phyloP scores from a whole-genome alignment of 2,888 invertebrate species.

The Marronus borbonicus region DNA sequence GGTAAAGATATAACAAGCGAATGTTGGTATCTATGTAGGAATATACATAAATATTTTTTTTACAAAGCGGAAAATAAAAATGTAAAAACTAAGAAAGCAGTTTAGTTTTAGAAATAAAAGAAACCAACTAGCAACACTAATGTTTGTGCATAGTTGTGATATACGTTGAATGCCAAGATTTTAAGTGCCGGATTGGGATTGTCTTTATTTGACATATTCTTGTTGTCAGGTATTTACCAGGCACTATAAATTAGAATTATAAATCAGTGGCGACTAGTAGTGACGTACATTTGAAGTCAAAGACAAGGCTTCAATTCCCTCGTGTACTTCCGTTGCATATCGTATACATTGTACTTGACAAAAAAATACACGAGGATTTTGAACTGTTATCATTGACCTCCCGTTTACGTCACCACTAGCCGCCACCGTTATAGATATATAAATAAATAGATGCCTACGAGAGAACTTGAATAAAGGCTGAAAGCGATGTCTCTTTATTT shows the following conservation, averaged over 20 bases:
- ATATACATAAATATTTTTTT: constrained; percentile 24
- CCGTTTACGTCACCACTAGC: no score
- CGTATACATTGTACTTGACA: no score
- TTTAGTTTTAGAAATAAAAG: constrained; percentile 44
- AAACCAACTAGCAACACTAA: constrained; percentile 43
- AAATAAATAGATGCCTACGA: no score
- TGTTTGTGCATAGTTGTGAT: constrained; percentile 48
- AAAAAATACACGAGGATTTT: no score
- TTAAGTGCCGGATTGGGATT: constrained; percentile 34
- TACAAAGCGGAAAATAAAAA: constrained; percentile 15
- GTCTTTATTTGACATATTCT: constrained; percentile 9
- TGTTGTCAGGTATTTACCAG: neutral
- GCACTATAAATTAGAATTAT: constrained; percentile 9
- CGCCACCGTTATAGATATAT: neutral
- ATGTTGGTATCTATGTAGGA: constrained; percentile 35
- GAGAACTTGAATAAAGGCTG: neutral
- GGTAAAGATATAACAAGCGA: constrained; percentile 33
- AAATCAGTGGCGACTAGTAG: no score
- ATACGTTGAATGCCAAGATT: constrained; percentile 47
- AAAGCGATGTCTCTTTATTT: neutral
- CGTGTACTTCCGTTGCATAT: no score
- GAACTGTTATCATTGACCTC: no score
- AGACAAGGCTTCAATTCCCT: no score
- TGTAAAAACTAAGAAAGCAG: constrained; percentile 36
- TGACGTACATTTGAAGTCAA: no score